Base-by-base conservation (phyloP, 2,888 invertebrate species). In the Eretmocerus hayati region DNA sequence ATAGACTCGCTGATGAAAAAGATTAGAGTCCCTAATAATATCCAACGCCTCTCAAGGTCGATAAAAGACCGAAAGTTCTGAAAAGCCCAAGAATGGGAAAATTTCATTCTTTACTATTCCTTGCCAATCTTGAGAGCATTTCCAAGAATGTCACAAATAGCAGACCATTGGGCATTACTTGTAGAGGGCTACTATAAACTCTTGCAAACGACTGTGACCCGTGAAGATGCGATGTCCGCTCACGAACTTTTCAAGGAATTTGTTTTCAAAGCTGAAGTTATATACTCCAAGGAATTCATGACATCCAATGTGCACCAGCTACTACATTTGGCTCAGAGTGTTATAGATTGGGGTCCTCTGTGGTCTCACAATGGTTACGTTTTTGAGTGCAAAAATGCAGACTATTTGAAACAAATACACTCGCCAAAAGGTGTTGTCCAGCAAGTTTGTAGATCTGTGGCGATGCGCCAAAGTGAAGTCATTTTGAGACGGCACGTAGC, bases 291-390 rank as follows among this genome's bases (percentile, higher is more conserved):
- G 33, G 20, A 26, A 22, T 42, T 40, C 2, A 48, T 50, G 42
- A 33, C 37, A 2, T 52, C 36, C 13, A 52, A 54, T 21, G 35
- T 52, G 15, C 42, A 46, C 30, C 46, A 42, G 13, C 15, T 46
- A 1, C 5, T 26, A 6, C 48, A 52, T 35, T 20, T 38, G n/a
- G 42, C 32, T 6, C 35, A 26, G 31, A 46, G 45, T 22, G 39
- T 52, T 6, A 23, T n/a, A 19, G 33, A 46, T 8, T 51, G 44
- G 40, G 51, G 47, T 13, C 41, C 51, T 15, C 19, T 38, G 9
- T 37, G 9, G 30, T 19, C 15, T 23, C 39, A 39, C 16, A 15
- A 13, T 22, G 39, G 39, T n/a, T 39, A 39, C 9, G 9, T 11
- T 6, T 39, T 23, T 23, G 39, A 23, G 16, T 15, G 2, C 20